A percentile compares a stretch with the other conserved stretches of the same genome.
Evolutionary conservation across 2,113 vertebrate genomes (phyloP).

Genomic region (rabbit (Oryctolagus cuniculus)): DNA sequence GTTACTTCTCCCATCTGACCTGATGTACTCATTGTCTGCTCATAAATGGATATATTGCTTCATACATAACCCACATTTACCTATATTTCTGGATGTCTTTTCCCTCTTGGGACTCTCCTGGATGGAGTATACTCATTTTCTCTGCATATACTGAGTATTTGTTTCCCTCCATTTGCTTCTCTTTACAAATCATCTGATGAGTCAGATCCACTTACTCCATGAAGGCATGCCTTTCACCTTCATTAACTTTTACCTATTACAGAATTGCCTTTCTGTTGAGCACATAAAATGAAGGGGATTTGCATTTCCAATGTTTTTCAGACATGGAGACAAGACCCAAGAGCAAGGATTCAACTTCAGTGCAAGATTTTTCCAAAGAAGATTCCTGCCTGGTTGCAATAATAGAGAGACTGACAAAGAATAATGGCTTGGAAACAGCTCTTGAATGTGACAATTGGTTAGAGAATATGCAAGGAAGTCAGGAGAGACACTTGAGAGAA

Average conservation of each 20-base stretch:
- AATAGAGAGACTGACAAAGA: constrained; percentile 51
- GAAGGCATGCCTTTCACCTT: constrained; percentile 47
- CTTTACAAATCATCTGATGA: not conserved
- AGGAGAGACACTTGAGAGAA: constrained; percentile 63
- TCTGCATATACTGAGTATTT: not conserved
- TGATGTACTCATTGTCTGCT: not conserved
- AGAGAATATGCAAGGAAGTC: constrained; percentile 65
- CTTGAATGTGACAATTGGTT: constrained; percentile 66
- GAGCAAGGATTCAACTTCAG: constrained; percentile 64
- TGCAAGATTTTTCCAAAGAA: constrained; percentile 69
- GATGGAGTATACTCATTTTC: not conserved
- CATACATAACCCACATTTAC: not conserved
- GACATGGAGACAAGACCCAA: constrained; percentile 64
- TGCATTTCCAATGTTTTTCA: constrained; percentile 79
- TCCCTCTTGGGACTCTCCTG: not conserved
- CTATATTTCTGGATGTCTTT: constrained; percentile 20
- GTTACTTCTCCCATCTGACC: not conserved
- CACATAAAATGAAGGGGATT: constrained; percentile 50
- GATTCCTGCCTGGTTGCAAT: constrained; percentile 42
- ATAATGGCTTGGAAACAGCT: constrained; percentile 45
- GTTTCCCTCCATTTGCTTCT: constrained; percentile 16
- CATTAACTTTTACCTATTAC: constrained; percentile 57
- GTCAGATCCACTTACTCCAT: not conserved
- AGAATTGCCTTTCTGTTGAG: constrained; percentile 61
- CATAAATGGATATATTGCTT: not conserved